phyloP scores from a whole-genome alignment of 2,797 vertebrate genomes.

The Ispidina lecontei region DNA sequence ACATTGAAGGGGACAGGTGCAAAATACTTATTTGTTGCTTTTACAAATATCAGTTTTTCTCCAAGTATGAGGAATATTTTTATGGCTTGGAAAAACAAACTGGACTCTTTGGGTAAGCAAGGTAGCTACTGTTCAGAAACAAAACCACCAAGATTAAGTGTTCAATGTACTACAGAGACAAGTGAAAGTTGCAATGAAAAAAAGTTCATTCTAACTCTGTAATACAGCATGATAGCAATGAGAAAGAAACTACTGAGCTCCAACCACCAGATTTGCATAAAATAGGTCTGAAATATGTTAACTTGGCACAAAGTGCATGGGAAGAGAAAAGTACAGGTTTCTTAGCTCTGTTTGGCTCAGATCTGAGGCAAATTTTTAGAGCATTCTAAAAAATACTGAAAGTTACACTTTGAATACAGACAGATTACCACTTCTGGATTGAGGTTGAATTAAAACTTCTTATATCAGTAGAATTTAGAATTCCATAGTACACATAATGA shows the following conservation, averaged over 20 bases:
- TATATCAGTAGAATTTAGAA: neutral
- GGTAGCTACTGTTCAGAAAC: neutral
- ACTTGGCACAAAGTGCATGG: neutral
- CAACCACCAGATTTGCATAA: neutral
- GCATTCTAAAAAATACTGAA: neutral
- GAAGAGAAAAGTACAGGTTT: neutral
- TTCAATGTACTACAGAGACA: neutral
- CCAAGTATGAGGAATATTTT: neutral
- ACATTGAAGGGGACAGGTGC: neutral
- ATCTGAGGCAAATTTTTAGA: neutral
- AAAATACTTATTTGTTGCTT: neutral
- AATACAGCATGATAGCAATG: neutral
- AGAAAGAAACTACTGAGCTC: neutral
- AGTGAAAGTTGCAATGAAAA: neutral
- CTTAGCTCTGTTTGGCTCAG: too few relatives aligned
- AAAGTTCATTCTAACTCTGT: neutral
- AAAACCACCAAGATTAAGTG: neutral
- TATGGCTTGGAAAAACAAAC: neutral
- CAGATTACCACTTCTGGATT: neutral
- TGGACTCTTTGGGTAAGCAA: neutral
- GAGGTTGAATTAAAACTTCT: neutral
- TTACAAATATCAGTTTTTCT: neutral
- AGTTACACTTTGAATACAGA: neutral
- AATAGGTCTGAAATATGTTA: rapidly evolving
- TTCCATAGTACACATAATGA: neutral